Evolutionary conservation across 2,797 vertebrate species (phyloP).

Genomic region (Australoheros facetus): DNA sequence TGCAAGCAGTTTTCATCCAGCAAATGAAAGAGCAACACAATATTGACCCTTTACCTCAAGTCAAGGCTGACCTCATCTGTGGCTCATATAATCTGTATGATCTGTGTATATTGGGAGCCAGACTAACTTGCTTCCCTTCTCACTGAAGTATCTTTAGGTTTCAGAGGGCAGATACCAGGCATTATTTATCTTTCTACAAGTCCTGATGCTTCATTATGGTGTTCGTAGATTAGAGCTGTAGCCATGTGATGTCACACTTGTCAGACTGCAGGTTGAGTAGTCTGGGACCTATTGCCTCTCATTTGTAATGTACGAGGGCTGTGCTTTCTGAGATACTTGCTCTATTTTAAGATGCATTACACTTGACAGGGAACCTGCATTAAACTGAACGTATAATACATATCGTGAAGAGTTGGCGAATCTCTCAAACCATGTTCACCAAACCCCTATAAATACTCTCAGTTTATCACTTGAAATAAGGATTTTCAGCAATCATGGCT

Average conservation of each 20-base stretch:
- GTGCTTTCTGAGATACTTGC: constrained; percentile 6
- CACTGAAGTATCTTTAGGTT: constrained; percentile 27
- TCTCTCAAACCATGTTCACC: background rate
- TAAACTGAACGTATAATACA: constrained; percentile 10
- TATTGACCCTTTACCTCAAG: constrained; percentile 29
- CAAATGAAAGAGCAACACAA: constrained; percentile 30
- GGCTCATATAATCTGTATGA: constrained; percentile 39
- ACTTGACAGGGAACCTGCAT: background rate
- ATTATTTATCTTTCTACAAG: constrained; percentile 31
- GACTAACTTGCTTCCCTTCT: constrained; percentile 20
- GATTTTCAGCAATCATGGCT: background rate
- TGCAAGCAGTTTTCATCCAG: constrained; percentile 26
- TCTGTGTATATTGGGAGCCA: constrained; percentile 35
- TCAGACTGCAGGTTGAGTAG: constrained; percentile 38
- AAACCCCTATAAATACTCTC: background rate
- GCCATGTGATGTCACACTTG: constrained; percentile 49
- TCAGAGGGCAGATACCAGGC: constrained; percentile 15
- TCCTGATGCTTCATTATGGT: constrained; percentile 34
- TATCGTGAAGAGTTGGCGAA: constrained; percentile 5
- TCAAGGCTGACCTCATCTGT: constrained; percentile 34
- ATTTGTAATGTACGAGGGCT: background rate
- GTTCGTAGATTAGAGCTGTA: constrained; percentile 29
- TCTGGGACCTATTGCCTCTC: constrained; percentile 17
- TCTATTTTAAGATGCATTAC: constrained; percentile 20
- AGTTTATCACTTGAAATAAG: background rate